These are phyloP conservation scores for Drosophila lacicola DNA, from an alignment of 2,888 invertebrate genomes.

Conservation along the genomic window DNA sequence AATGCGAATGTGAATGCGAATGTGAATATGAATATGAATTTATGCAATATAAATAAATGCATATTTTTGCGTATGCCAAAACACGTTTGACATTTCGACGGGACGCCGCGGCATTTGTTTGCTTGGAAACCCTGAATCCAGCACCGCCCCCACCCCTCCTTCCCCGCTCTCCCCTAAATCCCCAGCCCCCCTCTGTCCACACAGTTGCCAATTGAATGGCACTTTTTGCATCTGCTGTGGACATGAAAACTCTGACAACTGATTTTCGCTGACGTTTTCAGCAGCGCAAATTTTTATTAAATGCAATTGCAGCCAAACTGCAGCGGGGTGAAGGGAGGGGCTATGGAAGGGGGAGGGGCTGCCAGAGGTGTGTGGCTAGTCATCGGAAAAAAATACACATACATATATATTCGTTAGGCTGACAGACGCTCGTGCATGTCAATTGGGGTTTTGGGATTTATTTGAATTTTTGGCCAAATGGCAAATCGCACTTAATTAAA, in stretches of 20 bases:
- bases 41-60: conserved; percentile 66
- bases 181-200: background rate
- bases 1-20: conserved; percentile 19
- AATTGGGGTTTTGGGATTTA: conserved; percentile 63
- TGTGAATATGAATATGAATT: conserved; percentile 23
- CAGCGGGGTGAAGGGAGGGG: conserved; percentile 1
- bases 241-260: conserved; percentile 70
- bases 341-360: background rate
- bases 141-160: background rate
- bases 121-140: conserved; percentile 1
- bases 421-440: conserved; percentile 16
- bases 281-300: conserved; percentile 66
- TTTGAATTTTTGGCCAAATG: conserved; percentile 55
- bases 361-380: conserved; percentile 3
- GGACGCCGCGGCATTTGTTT: conserved; percentile 20
- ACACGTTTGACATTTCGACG: conserved; percentile 58
- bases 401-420: conserved; percentile 14
- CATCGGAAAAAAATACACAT: conserved; percentile 3
- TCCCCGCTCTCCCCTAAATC: background rate
- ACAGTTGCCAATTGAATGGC: conserved; percentile 32
- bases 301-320: conserved; percentile 59
- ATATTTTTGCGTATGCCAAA: conserved; percentile 49
- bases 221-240: conserved; percentile 55
- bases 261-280: conserved; percentile 72
- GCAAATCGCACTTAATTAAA: conserved; percentile 70